These are phyloP conservation scores for Ginglymostoma cirratum DNA, from an alignment of 2,113 vertebrate species.

Conservation along the genomic window DNA sequence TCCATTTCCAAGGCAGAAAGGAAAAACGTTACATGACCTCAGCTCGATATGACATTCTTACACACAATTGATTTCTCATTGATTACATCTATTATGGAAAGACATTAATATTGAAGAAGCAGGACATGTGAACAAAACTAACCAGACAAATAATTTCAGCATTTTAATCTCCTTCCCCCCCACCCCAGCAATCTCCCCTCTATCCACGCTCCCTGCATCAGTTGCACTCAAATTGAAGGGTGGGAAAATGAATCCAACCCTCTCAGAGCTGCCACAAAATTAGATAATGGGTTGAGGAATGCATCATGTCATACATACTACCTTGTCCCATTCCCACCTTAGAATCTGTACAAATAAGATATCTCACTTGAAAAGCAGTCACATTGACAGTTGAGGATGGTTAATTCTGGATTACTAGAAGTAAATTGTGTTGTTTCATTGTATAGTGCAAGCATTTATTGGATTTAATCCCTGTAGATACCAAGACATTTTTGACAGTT, in stretches of 20 bases:
- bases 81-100: background rate
- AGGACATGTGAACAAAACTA: background rate
- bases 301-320: background rate
- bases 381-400: background rate
- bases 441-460: no score
- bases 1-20: background rate
- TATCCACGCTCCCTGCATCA: background rate
- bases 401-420: background rate
- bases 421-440: no score
- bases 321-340: background rate
- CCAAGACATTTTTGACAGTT: no score
- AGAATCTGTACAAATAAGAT: background rate
- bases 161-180: background rate
- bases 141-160: background rate
- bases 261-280: background rate
- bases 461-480: no score
- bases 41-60: background rate
- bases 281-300: background rate
- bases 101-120: background rate
- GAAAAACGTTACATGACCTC: background rate
- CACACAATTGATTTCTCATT: background rate
- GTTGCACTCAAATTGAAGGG: background rate
- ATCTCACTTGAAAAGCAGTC: background rate
- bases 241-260: background rate
- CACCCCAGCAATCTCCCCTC: background rate